Conservation (phyloP, 2,113 vertebrate genomes). For the Prunella himalayana region DNA sequence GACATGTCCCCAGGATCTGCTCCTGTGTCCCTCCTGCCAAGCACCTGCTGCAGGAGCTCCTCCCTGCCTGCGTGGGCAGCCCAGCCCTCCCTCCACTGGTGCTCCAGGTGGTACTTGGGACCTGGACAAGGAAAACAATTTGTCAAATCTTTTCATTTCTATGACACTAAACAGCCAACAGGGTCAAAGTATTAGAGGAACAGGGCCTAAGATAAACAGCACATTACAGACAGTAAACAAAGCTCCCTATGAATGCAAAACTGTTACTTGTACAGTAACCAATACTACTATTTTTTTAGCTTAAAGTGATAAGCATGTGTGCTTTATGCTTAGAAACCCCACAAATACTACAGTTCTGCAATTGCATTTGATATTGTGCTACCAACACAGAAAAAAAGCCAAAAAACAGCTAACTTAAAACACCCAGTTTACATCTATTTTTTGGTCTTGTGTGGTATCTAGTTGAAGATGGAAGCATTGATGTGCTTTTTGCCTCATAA, state of each 20-base stretch:
- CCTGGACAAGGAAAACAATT: constrained; percentile 12
- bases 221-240: constrained; percentile 45
- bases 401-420: background rate
- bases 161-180: constrained; percentile 40
- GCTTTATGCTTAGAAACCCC: constrained; percentile 2
- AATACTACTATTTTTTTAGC: background rate
- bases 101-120: background rate
- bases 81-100: background rate
- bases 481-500: constrained; percentile 43
- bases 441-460: constrained; percentile 23
- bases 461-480: background rate
- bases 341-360: background rate
- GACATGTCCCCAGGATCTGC: accelerated
- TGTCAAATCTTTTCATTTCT: constrained; percentile 62
- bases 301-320: background rate
- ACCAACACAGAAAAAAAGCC: background rate
- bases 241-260: background rate
- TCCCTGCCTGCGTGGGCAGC: background rate
- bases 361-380: background rate
- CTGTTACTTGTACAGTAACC: constrained; percentile 8
- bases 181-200: background rate
- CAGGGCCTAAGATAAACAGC: background rate
- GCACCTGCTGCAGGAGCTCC: background rate
- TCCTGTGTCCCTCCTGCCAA: accelerated
- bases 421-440: background rate